These are phyloP conservation scores for Aphaenogaster ashmeadi DNA, from an alignment of 1,140 invertebrate species.

Conservation along the genomic window DNA sequence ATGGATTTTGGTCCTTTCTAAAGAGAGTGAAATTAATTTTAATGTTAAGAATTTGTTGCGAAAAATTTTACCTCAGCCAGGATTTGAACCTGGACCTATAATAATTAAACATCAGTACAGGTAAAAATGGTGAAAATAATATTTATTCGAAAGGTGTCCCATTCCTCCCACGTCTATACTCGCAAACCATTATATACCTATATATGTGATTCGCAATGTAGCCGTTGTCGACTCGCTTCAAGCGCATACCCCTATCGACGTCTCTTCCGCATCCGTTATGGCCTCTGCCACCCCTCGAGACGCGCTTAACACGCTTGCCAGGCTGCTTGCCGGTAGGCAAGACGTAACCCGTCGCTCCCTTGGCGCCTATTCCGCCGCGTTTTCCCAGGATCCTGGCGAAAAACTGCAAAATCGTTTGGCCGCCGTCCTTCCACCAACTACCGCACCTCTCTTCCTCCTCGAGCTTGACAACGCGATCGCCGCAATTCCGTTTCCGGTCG, in stretches of 20 bases:
- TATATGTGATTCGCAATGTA: constrained; percentile 14
- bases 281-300: constrained; percentile 19
- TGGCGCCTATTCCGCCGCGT: constrained; percentile 21
- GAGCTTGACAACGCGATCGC: constrained; percentile 27
- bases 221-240: constrained; percentile 55
- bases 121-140: no score
- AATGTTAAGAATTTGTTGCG: no score
- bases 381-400: constrained; percentile 68
- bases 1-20: no score
- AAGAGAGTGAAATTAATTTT: no score
- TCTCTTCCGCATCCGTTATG: constrained; percentile 9
- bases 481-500: constrained; percentile 33
- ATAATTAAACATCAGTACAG: no score
- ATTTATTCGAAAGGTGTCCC: no score
- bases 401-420: constrained; percentile 65
- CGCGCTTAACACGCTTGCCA: constrained; percentile 17
- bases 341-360: constrained; percentile 11
- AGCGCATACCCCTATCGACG: not conserved
- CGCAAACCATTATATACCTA: constrained; percentile 22
- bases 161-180: no score
- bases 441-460: not conserved
- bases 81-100: no score
- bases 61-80: no score
- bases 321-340: constrained; percentile 13
- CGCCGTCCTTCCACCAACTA: constrained; percentile 63